These are phyloP conservation scores for Gasterosteus aculeatus DNA, from an alignment of 2,113 vertebrate species.

Conservation along the genomic window DNA sequence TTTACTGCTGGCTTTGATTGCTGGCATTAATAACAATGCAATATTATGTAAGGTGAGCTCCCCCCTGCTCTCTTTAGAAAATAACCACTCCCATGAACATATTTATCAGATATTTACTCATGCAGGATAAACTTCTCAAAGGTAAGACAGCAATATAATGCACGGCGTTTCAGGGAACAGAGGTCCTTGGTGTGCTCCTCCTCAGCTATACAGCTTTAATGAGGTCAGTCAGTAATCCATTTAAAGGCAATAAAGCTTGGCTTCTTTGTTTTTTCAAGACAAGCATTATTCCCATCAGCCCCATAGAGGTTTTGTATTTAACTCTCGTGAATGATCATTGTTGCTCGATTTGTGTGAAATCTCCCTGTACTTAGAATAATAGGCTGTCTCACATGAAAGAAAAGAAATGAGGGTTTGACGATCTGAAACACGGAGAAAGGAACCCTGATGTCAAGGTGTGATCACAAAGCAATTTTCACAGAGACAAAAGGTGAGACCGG, in stretches of 20 bases:
- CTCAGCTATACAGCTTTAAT: slow-evolving; percentile 22
- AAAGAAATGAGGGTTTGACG: slow-evolving; percentile 1
- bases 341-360: not conserved
- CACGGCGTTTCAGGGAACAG: not conserved
- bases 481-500: slow-evolving; percentile 35
- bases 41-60: slow-evolving; percentile 24
- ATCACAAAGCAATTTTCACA: not conserved
- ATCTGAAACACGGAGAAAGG: not conserved
- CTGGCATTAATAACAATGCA: slow-evolving; percentile 27
- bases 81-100: slow-evolving; percentile 28
- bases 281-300: not conserved
- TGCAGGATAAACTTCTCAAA: slow-evolving; percentile 31
- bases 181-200: slow-evolving; percentile 19
- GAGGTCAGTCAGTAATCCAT: slow-evolving; percentile 34
- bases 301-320: slow-evolving; percentile 19
- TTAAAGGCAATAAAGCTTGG: slow-evolving; percentile 37
- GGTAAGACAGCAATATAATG: slow-evolving; percentile 15
- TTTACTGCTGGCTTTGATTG: slow-evolving; percentile 42
- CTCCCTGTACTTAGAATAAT: slow-evolving; percentile 3
- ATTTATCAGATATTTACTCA: slow-evolving; percentile 18
- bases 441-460: not conserved
- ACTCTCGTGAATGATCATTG: not conserved
- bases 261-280: not conserved
- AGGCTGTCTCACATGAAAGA: not conserved
- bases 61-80: slow-evolving; percentile 15